phyloP scores from a whole-genome alignment of 2,888 invertebrate species.

The Sabellastarte sp. region DNA sequence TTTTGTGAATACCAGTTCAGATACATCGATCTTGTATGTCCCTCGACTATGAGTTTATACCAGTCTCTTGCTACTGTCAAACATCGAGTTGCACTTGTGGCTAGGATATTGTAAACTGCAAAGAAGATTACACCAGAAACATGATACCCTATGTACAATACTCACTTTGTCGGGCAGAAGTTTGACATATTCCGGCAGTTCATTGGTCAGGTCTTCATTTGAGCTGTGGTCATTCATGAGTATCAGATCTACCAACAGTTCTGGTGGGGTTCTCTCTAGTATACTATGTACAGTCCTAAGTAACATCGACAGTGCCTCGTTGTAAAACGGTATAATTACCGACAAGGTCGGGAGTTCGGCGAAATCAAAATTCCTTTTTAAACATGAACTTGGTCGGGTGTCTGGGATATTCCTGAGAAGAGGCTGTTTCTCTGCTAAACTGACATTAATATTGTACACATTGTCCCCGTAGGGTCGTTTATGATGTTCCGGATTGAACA shows the following conservation, averaged over 20 bases:
- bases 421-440: not conserved
- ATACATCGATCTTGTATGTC: no score
- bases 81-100: no score
- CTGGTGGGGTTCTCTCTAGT: not conserved
- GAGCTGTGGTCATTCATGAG: slow-evolving; percentile 30
- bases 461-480: not conserved
- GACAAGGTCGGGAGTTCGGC: slow-evolving; percentile 1
- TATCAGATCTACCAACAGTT: slow-evolving; percentile 11
- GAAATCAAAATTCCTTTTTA: not conserved
- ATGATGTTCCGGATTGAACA: no score
- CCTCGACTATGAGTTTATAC: no score
- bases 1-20: no score
- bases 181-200: slow-evolving; percentile 28
- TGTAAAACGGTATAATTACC: not conserved
- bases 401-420: not conserved
- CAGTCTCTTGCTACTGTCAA: no score
- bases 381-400: not conserved
- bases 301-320: not conserved
- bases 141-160: not conserved
- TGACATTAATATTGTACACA: not conserved
- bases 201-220: slow-evolving; percentile 26
- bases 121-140: not conserved
- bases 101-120: no score
- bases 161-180: slow-evolving; percentile 20
- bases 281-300: not conserved